Base-by-base conservation (phyloP, 2,113 vertebrate species). In the Callospermophilus lateralis region DNA sequence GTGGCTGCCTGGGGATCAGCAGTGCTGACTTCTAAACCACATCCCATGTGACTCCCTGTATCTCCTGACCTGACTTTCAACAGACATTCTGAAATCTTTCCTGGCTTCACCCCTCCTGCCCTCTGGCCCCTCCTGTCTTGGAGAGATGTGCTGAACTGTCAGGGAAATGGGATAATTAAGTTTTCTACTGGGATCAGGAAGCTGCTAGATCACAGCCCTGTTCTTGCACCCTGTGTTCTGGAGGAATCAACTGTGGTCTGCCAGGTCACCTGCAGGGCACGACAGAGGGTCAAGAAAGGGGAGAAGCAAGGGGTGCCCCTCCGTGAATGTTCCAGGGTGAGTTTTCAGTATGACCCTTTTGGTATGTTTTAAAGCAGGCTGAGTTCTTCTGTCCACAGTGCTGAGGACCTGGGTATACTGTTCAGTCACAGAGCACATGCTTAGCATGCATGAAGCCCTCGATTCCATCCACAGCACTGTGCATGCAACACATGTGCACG, bases 181-280 rank as follows among this genome's bases (percentile, higher is more conserved):
- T n/a, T 86, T 92, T 84, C 70, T 84, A 63, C 63, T 83, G 53
- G 32, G 6, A 9, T 58, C 72, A 53, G 37, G 73, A 88, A 37
- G 20, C 42, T 30, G 39, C n/a, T 8, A n/a, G 81, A 84, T 89
- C 30, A 83, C 53, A 34, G 10, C 37, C 63, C 34, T 39, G 11
- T 22, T 9, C n/a, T 10, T 3, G 84, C n/a, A 19, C 30, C 17
- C 26, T 9, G 1, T 8, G 12, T 78, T 96, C 39, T 58, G 53
- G 42, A 8, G 34, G 84, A 61, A 67, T 78, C 74, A 70, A 8
- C 22, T 70, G 65, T 74, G 39, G 30, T 86, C 79, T 55, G 86
- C 48, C 32, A 55, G 48, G 22, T 79, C n/a, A 39, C 34, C 37
- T 53, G 30, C 7, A 78, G 67, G 70, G 37, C 32, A 0, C 17